Evolutionary conservation across 2,797 vertebrate species (phyloP).

Genomic region (Glossophaga mutica): DNA sequence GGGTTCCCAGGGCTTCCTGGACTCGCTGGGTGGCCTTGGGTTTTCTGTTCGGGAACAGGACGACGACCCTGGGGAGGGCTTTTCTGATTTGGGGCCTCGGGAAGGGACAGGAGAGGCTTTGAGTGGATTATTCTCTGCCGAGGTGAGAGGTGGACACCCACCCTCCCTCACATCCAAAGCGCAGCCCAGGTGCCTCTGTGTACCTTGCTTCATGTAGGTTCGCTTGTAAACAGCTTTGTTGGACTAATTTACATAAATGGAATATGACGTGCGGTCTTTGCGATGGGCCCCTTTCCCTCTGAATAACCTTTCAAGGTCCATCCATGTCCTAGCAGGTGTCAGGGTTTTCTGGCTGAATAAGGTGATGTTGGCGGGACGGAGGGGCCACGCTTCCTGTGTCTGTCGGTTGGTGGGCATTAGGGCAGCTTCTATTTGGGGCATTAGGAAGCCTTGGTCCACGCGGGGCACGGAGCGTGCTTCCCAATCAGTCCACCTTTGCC

Average conservation of each 20-base stretch:
- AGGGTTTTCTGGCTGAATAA: rapidly evolving
- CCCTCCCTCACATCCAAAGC: neutral
- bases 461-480: neutral
- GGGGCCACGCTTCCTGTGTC: rapidly evolving
- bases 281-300: neutral
- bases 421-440: neutral
- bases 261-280: rapidly evolving
- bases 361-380: rapidly evolving
- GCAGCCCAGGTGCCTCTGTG: neutral
- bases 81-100: neutral
- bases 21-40: neutral
- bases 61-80: neutral
- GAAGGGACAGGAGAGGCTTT: neutral
- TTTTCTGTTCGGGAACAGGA: neutral
- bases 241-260: neutral
- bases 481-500: too few relatives aligned
- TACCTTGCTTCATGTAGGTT: too few relatives aligned
- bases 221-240: neutral
- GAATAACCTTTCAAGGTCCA: rapidly evolving
- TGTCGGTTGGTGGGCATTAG: neutral
- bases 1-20: too few relatives aligned
- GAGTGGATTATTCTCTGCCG: rapidly evolving
- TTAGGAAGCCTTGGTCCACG: neutral
- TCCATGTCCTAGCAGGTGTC: rapidly evolving
- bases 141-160: neutral